Base-by-base conservation (phyloP, 2,888 invertebrate species). In the Pteria penguin region DNA sequence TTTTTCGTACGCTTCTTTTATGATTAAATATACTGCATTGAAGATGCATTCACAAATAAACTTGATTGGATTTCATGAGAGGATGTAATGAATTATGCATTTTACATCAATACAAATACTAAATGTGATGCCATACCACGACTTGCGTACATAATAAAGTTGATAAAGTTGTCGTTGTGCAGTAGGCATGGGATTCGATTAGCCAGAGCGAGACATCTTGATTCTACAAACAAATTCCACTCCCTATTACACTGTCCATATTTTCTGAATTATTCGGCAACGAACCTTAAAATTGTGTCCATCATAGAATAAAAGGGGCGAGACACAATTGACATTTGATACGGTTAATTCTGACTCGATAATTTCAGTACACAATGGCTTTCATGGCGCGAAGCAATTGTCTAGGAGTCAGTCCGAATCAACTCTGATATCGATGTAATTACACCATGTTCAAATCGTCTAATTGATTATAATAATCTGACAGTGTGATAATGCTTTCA, bases 401-500 rank as follows among this genome's bases (percentile, higher is more conserved):
- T 58, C 45, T 52, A 61, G 26, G 70, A 70, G 52, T 61, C 45
- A 27, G 61, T 60, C 29, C 26, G 31, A 57, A 55, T 55, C 29
- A 55, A 66, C 31, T 67, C 54, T 27, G 55, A 29, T 29, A 55
- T 67, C 29, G 31, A 29, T 55, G 31, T 67, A 67, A 67, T 67
- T 52, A 67, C 67, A 54, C 26, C 55, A 29, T 54, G 32, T 67
- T 67, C 67, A 54, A 45, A 31, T 67, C 31, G 31, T 54, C 67
- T 67, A 67, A 67, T 67, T 67, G 67, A 54, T 67, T 29, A 67
- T 67, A 67, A 67, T 67, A 54, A 32, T 32, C 33, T 45, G 52
- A 31, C 32, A 36, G 45, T 36, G 36, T 36, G 45, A 36, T 45
- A 45, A 45, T 45, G 18, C 45, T 18, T 45, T 45, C 18, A n/a